phyloP scores from a whole-genome alignment of 2,113 vertebrate genomes.

The Daboia siamensis region DNA sequence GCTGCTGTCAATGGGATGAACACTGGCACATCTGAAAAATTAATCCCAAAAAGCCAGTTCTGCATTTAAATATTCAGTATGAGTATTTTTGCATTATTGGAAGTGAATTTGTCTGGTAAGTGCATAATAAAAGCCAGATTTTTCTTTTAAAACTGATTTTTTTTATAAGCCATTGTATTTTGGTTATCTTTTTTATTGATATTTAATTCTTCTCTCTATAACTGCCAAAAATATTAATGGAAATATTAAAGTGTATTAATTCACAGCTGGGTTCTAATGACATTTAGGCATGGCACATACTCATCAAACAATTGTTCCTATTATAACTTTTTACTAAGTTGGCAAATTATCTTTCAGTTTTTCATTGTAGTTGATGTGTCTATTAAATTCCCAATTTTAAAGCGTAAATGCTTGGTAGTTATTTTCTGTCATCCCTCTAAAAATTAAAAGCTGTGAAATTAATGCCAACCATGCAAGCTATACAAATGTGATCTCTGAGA shows the following conservation, averaged over 20 bases:
- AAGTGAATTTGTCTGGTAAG: background rate
- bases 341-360: conserved; percentile 61
- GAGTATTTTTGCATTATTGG: background rate
- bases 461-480: conserved; percentile 63
- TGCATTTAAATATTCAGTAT: background rate
- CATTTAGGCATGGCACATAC: conserved; percentile 58
- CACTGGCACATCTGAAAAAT: background rate
- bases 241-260: conserved; percentile 61
- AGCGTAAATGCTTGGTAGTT: conserved; percentile 62
- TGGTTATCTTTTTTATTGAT: conserved; percentile 50
- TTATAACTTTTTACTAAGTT: conserved; percentile 62
- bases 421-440: conserved; percentile 40
- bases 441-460: conserved; percentile 78
- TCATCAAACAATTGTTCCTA: conserved; percentile 69
- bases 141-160: background rate
- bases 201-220: conserved; percentile 36
- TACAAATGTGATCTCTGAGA: conserved; percentile 54
- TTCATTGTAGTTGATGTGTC: conserved; percentile 66
- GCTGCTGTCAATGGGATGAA: background rate
- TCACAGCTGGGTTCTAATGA: conserved; percentile 72
- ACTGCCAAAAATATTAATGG: conserved; percentile 55
- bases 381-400: conserved; percentile 65
- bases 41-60: background rate
- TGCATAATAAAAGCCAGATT: background rate
- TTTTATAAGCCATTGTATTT: conserved; percentile 12